Conservation (phyloP, 2,797 vertebrate species). For the Mormyrus proboscirostris region DNA sequence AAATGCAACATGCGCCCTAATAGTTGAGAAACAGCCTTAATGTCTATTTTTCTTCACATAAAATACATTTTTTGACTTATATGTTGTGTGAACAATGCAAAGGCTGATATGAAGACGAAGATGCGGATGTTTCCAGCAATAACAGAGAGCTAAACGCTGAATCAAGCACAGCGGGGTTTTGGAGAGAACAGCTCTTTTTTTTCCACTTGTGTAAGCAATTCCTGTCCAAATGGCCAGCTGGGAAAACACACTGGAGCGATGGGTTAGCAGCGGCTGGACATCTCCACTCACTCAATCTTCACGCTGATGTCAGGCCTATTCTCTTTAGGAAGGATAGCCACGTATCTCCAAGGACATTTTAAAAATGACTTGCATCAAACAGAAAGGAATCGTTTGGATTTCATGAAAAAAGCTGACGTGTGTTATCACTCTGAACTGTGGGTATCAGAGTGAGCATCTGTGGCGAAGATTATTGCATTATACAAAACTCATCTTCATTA, state of each 20-base stretch:
- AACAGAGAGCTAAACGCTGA: neutral
- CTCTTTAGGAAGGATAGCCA: neutral
- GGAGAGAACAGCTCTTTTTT: neutral
- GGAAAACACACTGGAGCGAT: neutral
- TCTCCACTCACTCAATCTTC: neutral
- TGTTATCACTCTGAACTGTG: neutral
- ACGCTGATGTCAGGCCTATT: neutral
- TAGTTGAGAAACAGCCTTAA: neutral
- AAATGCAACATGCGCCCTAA: neutral
- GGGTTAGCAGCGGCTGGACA: neutral
- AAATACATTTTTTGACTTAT: neutral
- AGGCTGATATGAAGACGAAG: neutral
- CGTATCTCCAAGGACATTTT: neutral
- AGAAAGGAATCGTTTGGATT: neutral
- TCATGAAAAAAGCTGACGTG: neutral
- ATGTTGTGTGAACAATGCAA: neutral
- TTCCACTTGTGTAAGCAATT: slow-evolving; percentile 9
- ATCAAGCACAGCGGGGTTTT: neutral
- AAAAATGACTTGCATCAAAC: neutral
- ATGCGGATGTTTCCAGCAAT: neutral
- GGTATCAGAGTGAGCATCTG: neutral
- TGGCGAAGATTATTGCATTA: neutral
- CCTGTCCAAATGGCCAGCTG: neutral
- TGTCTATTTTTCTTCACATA: neutral
- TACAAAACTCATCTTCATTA: neutral